Percentiles rank a stretch among this genome's conserved stretches.
Conservation (phyloP, 2,888 invertebrate species). For the Oeneis ivallda region DNA sequence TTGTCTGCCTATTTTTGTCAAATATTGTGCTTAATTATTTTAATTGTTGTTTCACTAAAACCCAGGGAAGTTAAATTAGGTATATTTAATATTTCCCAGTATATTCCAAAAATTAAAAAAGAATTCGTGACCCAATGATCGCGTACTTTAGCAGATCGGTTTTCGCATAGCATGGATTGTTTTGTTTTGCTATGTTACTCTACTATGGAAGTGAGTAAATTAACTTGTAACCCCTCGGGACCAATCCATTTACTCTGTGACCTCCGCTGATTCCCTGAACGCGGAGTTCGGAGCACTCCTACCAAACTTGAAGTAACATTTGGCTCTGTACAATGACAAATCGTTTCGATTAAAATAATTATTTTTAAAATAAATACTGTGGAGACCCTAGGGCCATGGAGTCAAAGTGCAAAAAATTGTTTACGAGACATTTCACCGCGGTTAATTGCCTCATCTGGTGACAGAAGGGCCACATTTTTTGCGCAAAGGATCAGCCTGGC, state of each 20-base stretch:
- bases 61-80: too few relatives aligned
- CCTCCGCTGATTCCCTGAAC: constrained; percentile 11
- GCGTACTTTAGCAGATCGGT: background rate
- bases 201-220: constrained; percentile 13
- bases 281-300: background rate
- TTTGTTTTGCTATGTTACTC: background rate
- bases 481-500: too few relatives aligned
- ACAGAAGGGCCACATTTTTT: too few relatives aligned
- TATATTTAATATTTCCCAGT: too few relatives aligned
- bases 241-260: constrained; percentile 13
- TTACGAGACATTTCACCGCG: too few relatives aligned
- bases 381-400: too few relatives aligned
- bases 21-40: too few relatives aligned
- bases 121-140: background rate
- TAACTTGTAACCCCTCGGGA: constrained; percentile 12
- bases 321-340: constrained; percentile 11
- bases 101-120: too few relatives aligned
- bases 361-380: background rate
- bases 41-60: too few relatives aligned
- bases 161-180: background rate
- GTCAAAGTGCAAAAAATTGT: too few relatives aligned
- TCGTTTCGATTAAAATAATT: background rate
- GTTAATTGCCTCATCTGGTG: too few relatives aligned
- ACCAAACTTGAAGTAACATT: constrained; percentile 1
- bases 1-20: too few relatives aligned